Base-by-base conservation (phyloP, 2,888 invertebrate genomes). In the Ptilodon capucinus region DNA sequence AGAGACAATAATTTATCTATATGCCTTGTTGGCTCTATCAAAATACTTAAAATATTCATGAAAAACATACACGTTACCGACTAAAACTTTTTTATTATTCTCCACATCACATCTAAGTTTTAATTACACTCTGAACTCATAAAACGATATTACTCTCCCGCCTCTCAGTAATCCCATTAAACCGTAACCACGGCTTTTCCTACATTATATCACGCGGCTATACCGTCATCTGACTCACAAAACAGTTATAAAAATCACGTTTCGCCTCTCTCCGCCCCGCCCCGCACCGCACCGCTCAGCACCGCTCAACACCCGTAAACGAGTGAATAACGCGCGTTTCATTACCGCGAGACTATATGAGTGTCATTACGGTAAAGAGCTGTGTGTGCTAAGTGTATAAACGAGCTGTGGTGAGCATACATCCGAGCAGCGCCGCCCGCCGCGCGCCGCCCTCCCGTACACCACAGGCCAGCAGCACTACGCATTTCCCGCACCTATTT, bases 301-400 rank as follows among this genome's bases (percentile, higher is more conserved):
- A 18, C 17, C 17, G n/a, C 21, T 14, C 21, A 6, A 5, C 13
- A 8, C 35, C 8, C 17, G 35, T 4, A 17, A 35, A 35, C 17
- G 35, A 35, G 32, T 32, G 32, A 32, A 32, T 32, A 32, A 16
- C 35, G 35, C 14, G 4, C 35, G 16, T 35, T 35, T 17, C 35
- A 35, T 35, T 35, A 35, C 35, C 35, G 17, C 16, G 35, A 35
- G 17, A 35, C 17, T 35, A 17, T 35, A 35, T 14, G 35, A 35
- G 35, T 9, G 35, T 35, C 35, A 14, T 35, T 17, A 35, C 17
- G 9, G 17, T 18, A 35, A 35, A 35, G 17, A 28, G 28, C n/a
- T 28, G 28, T 28, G 28, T 41, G 57, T 51, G 48, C 56, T 48
- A 56, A 55, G 48, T 55, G 56, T 56, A 43, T 47, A 41, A 25